phyloP scores from a whole-genome alignment of 1,140 invertebrate species.

The Drosophila lowei region DNA sequence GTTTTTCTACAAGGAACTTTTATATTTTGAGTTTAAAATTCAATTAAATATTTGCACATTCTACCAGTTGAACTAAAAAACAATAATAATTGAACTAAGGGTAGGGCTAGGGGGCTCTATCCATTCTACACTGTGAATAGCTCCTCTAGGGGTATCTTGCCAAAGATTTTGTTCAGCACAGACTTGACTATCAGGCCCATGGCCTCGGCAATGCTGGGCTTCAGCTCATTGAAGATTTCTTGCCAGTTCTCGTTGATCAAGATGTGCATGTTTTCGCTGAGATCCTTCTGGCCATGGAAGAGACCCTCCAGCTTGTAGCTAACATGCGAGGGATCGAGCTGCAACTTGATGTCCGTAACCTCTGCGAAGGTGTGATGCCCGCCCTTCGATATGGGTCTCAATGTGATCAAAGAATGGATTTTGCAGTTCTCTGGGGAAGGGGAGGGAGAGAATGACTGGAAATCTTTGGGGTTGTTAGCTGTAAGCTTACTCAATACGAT shows the following conservation, averaged over 20 bases:
- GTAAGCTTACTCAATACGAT: conserved; percentile 52
- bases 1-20: conserved; percentile 21
- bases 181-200: conserved; percentile 83
- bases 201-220: conserved; percentile 83
- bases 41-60: conserved; percentile 24
- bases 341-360: conserved; percentile 30
- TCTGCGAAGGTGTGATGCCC: conserved; percentile 47
- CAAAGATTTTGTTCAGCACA: conserved; percentile 83
- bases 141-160: conserved; percentile 83
- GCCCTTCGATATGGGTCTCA: conserved; percentile 40
- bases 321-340: conserved; percentile 49
- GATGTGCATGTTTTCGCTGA: conserved; percentile 76
- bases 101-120: neutral
- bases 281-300: conserved; percentile 83
- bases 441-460: neutral
- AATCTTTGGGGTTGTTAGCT: too few relatives aligned
- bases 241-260: conserved; percentile 84
- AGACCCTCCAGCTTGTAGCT: conserved; percentile 76
- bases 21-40: conserved; percentile 16
- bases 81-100: conserved; percentile 1
- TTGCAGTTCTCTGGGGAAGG: conserved; percentile 31
- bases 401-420: conserved; percentile 31
- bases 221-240: conserved; percentile 83
- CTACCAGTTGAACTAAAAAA: neutral
- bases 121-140: conserved; percentile 74